These are phyloP conservation scores for Paraescarpia echinospica DNA, from an alignment of 1,140 invertebrate genomes.

Conservation along the genomic window DNA sequence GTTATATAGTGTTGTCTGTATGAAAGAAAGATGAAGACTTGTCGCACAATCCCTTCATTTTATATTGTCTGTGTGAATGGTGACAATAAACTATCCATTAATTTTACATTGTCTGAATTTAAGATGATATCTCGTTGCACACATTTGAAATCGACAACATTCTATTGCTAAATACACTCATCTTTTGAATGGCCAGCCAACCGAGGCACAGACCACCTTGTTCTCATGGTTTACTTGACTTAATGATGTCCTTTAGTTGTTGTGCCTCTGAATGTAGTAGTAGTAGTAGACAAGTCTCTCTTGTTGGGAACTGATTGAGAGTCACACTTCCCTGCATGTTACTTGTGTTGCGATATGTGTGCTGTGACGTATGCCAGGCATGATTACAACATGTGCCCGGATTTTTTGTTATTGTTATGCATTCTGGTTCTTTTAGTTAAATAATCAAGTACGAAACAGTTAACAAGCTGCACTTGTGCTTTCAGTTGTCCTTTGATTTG, in stretches of 20 bases:
- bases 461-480: too few relatives aligned
- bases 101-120: not conserved
- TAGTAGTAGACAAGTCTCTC: not conserved
- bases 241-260: not conserved
- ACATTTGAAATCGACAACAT: not conserved
- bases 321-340: not conserved
- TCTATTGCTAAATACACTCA: not conserved
- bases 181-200: not conserved
- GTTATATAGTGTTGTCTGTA: too few relatives aligned
- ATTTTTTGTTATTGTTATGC: not conserved
- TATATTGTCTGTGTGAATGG: too few relatives aligned
- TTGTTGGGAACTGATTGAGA: not conserved
- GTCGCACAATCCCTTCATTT: too few relatives aligned
- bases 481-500: not conserved
- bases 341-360: not conserved
- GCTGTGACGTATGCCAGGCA: not conserved
- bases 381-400: not conserved
- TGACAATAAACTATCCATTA: not conserved
- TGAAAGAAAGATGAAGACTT: too few relatives aligned
- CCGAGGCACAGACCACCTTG: too few relatives aligned
- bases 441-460: too few relatives aligned
- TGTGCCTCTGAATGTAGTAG: not conserved
- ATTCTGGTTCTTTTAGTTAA: conserved; percentile 3
- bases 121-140: not conserved
- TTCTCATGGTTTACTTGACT: not conserved